Conservation (phyloP, 2,888 invertebrate genomes). For the Tinea trinotella region DNA sequence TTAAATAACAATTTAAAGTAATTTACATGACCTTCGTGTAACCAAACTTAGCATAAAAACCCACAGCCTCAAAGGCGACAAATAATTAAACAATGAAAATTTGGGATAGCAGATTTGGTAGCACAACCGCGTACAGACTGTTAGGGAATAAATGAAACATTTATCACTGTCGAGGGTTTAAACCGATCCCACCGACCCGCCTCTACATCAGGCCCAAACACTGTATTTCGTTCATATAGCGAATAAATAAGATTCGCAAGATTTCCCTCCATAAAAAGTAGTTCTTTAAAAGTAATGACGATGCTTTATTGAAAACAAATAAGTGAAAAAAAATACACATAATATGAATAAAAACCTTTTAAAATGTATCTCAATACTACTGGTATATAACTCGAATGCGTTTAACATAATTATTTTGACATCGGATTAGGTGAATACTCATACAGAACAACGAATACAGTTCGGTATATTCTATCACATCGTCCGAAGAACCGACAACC, state of each 20-base stretch:
- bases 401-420: too few relatives aligned
- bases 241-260: slow-evolving; percentile 3
- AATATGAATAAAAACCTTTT: too few relatives aligned
- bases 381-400: too few relatives aligned
- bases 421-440: too few relatives aligned
- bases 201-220: slow-evolving; percentile 31
- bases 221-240: slow-evolving; percentile 2
- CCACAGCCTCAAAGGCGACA: slow-evolving; percentile 23
- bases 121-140: slow-evolving; percentile 38
- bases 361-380: too few relatives aligned
- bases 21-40: slow-evolving; percentile 1
- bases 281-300: too few relatives aligned
- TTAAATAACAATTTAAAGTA: neutral
- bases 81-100: slow-evolving; percentile 47
- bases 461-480: too few relatives aligned
- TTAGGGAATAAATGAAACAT: slow-evolving; percentile 56
- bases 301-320: too few relatives aligned
- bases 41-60: slow-evolving; percentile 11
- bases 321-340: too few relatives aligned
- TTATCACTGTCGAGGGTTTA: slow-evolving; percentile 56
- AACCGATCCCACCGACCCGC: slow-evolving; percentile 40
- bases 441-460: too few relatives aligned
- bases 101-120: slow-evolving; percentile 38
- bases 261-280: neutral
- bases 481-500: too few relatives aligned